Conservation (phyloP, 2,888 invertebrate species). For the Rotaria macrura region DNA sequence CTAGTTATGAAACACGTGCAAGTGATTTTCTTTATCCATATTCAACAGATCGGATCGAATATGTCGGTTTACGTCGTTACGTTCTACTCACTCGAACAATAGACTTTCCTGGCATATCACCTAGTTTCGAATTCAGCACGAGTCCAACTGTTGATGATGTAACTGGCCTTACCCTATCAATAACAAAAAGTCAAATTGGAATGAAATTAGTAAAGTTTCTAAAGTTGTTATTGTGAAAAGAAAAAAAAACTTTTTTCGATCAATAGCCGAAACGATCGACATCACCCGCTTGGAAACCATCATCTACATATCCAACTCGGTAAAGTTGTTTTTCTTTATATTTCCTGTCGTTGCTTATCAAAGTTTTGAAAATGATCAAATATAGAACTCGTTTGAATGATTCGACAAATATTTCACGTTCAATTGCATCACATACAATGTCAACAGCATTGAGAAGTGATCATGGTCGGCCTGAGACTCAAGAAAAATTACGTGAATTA, state of each 20-base stretch:
- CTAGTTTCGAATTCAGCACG: not conserved
- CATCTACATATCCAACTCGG: not conserved
- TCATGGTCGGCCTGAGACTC: not conserved
- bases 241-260: not conserved
- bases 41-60: conserved; percentile 40
- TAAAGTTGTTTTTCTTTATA: not conserved
- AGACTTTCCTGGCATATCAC: conserved; percentile 42
- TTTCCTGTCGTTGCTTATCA: no score
- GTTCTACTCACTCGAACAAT: conserved; percentile 43
- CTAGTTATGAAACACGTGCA: conserved; percentile 43
- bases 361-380: not conserved
- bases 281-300: not conserved
- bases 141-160: not conserved
- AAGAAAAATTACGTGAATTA: not conserved
- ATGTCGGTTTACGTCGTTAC: not conserved
- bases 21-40: conserved; percentile 47
- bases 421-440: not conserved
- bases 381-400: not conserved
- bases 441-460: not conserved
- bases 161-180: not conserved
- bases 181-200: not conserved
- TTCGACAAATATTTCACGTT: not conserved
- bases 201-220: not conserved
- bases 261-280: not conserved
- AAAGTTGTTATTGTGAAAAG: not conserved